Evolutionary conservation across 2,888 invertebrate species (phyloP).

Genomic region (Agrilus mali): DNA sequence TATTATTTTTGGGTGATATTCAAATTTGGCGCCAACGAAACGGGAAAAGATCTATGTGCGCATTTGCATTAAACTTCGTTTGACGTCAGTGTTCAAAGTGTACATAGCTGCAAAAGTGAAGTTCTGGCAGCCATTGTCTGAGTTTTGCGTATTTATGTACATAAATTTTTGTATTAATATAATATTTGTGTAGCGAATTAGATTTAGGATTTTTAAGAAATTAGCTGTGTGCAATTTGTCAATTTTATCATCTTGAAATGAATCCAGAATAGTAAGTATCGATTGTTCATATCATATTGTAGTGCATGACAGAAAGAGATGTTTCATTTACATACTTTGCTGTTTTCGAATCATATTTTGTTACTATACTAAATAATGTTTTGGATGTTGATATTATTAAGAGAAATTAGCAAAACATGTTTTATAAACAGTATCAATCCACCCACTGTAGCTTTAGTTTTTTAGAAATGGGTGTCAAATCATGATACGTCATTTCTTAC

Average conservation of each 20-base stretch:
- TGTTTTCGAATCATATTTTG: too few relatives aligned
- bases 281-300: constrained; percentile 21
- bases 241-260: constrained; percentile 34
- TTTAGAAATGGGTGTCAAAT: neutral
- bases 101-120: constrained; percentile 19
- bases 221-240: constrained; percentile 4
- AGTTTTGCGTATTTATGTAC: constrained; percentile 30
- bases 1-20: constrained; percentile 3
- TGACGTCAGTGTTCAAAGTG: constrained; percentile 24
- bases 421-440: too few relatives aligned
- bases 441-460: constrained; percentile 1
- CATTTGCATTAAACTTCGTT: constrained; percentile 26
- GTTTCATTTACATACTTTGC: too few relatives aligned
- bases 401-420: too few relatives aligned
- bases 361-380: too few relatives aligned
- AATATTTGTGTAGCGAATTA: constrained; percentile 9
- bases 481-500: too few relatives aligned
- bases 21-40: constrained; percentile 16
- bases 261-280: constrained; percentile 76
- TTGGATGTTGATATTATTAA: too few relatives aligned
- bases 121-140: constrained; percentile 29
- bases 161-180: constrained; percentile 19
- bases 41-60: constrained; percentile 15
- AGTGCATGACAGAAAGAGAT: too few relatives aligned
- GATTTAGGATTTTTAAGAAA: constrained; percentile 5